These are phyloP conservation scores for Amblyornis subalaris DNA, from an alignment of 2,113 vertebrate species.

Conservation along the genomic window DNA sequence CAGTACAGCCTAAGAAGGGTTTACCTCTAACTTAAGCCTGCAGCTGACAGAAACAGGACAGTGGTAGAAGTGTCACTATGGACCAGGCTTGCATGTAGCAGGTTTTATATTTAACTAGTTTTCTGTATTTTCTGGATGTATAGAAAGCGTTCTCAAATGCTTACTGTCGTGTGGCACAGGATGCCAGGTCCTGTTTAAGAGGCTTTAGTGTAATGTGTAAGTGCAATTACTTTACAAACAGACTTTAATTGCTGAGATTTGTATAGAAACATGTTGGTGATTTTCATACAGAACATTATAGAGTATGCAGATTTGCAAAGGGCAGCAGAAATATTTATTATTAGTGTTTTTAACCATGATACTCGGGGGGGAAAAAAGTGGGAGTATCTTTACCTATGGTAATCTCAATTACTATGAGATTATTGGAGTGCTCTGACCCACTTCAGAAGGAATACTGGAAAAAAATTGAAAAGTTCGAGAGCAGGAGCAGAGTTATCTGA, in stretches of 20 bases:
- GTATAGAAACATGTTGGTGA: background rate
- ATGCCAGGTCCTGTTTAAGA: background rate
- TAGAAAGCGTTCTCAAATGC: background rate
- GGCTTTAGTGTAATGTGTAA: background rate
- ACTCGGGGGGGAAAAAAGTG: accelerated
- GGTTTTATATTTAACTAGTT: background rate
- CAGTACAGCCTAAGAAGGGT: background rate
- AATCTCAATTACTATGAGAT: background rate
- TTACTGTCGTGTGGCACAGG: background rate
- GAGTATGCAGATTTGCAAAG: background rate
- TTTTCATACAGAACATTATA: background rate
- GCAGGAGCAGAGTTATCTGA: background rate
- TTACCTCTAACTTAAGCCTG: background rate
- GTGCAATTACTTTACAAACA: background rate
- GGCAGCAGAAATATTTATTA: background rate
- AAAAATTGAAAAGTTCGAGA: background rate
- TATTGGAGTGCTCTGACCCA: background rate
- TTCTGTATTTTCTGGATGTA: background rate
- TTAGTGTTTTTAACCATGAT: background rate
- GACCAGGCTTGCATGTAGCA: background rate
- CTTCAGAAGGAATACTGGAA: background rate
- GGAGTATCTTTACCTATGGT: background rate
- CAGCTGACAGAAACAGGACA: background rate
- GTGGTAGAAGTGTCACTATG: background rate
- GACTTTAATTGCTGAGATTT: background rate